A percentile compares a stretch with the other conserved stretches of the same genome.
phyloP scores from a whole-genome alignment of 2,888 invertebrate species.

The Drosophila cognata region DNA sequence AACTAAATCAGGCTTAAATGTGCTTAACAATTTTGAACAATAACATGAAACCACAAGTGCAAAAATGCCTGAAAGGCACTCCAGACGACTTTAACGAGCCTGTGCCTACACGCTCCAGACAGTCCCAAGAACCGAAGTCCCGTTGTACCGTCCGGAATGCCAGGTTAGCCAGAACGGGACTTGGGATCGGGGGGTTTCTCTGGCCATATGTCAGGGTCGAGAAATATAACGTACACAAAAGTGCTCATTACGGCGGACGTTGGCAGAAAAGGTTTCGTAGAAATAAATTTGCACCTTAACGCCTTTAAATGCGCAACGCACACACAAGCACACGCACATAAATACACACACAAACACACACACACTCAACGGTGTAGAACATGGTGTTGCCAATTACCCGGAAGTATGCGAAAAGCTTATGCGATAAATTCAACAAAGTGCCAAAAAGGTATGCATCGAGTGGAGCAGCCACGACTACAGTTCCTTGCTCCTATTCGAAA shows the following conservation, averaged over 20 bases:
- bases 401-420: slow-evolving; percentile 82
- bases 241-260: slow-evolving; percentile 78
- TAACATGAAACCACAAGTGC: slow-evolving; percentile 76
- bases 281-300: slow-evolving; percentile 83
- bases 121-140: slow-evolving; percentile 18
- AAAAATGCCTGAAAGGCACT: slow-evolving; percentile 60
- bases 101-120: slow-evolving; percentile 29
- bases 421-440: slow-evolving; percentile 81
- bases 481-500: slow-evolving; percentile 17
- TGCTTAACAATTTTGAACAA: slow-evolving; percentile 81
- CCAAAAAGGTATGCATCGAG: slow-evolving; percentile 79
- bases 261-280: slow-evolving; percentile 73
- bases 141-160: slow-evolving; percentile 15
- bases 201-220: slow-evolving; percentile 76
- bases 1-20: slow-evolving; percentile 82
- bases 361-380: slow-evolving; percentile 48
- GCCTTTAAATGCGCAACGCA: slow-evolving; percentile 78
- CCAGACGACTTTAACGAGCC: slow-evolving; percentile 67
- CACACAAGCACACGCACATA: slow-evolving; percentile 30
- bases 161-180: slow-evolving; percentile 3
- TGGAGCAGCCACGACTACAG: slow-evolving; percentile 17
- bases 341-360: slow-evolving; percentile 8
- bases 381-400: slow-evolving; percentile 82
- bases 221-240: slow-evolving; percentile 78
- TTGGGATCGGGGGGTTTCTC: not conserved